These are phyloP conservation scores for Agelas oroides DNA, from an alignment of 37 sponge, comb jelly and placozoan genomes.

Conservation along the genomic window DNA sequence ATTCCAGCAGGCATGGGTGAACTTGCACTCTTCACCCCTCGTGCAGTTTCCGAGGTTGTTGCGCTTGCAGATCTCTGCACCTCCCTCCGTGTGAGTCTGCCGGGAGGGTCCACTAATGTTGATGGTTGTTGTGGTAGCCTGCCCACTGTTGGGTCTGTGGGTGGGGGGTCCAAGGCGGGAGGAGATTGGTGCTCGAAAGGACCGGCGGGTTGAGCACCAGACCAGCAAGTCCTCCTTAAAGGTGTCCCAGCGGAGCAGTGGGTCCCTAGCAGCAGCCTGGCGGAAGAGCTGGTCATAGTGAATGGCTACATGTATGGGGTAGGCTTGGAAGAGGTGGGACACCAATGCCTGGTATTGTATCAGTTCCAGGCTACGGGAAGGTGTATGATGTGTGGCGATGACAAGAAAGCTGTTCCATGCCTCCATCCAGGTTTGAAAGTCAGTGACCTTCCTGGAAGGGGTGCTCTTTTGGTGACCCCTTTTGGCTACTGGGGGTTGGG, in stretches of 20 bases:
- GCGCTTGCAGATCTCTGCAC: no score
- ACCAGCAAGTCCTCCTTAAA: not conserved
- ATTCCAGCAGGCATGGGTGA: conserved; percentile 41
- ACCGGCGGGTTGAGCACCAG: not conserved
- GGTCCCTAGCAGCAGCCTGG: not conserved
- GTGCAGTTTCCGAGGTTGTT: conserved; percentile 21
- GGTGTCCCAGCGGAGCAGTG: not conserved
- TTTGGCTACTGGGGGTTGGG: not conserved
- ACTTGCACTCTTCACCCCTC: conserved; percentile 22
- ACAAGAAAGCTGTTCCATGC: not conserved
- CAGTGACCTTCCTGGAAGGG: not conserved
- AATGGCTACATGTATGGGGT: not conserved
- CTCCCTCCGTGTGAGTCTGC: no score
- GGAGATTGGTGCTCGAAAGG: not conserved
- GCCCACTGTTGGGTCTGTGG: not conserved
- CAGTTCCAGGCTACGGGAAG: not conserved
- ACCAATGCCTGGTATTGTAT: not conserved
- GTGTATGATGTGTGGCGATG: not conserved
- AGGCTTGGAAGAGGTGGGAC: not conserved
- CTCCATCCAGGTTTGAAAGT: conserved; percentile 3
- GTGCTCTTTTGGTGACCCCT: not conserved
- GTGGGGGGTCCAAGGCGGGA: no score
- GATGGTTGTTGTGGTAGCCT: no score
- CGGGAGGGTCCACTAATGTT: no score
- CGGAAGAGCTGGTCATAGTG: not conserved